phyloP scores from a whole-genome alignment of 2,113 vertebrate genomes.

The Xerus inauris region DNA sequence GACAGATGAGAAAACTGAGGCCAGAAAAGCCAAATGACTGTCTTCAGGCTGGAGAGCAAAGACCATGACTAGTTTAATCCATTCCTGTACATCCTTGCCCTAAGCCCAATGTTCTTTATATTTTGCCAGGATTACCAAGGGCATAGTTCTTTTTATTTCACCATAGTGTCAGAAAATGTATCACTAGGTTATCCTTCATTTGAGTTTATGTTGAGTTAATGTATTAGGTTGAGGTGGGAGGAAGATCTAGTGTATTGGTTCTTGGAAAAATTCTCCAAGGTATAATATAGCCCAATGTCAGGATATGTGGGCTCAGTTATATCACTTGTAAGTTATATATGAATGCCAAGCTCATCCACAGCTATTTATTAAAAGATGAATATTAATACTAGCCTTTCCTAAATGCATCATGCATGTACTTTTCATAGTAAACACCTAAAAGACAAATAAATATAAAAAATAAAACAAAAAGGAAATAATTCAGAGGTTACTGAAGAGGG shows the following conservation, averaged over 20 bases:
- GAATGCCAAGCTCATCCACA: neutral
- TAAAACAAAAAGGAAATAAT: slow-evolving; percentile 31
- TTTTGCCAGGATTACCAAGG: neutral
- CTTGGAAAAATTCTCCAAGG: slow-evolving; percentile 15
- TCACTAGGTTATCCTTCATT: neutral
- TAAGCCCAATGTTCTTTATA: neutral
- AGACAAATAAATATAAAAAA: neutral
- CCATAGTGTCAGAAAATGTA: neutral
- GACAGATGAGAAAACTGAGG: slow-evolving; percentile 39
- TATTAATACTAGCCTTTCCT: neutral
- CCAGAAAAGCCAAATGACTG: neutral
- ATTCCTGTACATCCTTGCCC: neutral
- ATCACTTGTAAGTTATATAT: neutral
- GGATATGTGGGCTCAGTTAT: neutral
- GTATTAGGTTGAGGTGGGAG: neutral
- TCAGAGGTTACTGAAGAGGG: neutral
- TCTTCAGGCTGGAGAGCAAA: neutral
- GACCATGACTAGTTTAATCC: neutral
- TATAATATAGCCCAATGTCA: neutral
- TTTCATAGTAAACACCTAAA: neutral
- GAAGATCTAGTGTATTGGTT: neutral
- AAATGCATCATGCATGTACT: neutral
- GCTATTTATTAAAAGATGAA: neutral
- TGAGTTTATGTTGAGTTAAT: slow-evolving; percentile 20
- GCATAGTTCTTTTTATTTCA: neutral